phyloP scores from a whole-genome alignment of 2,888 invertebrate genomes.

The Willowsia nigromaculata region DNA sequence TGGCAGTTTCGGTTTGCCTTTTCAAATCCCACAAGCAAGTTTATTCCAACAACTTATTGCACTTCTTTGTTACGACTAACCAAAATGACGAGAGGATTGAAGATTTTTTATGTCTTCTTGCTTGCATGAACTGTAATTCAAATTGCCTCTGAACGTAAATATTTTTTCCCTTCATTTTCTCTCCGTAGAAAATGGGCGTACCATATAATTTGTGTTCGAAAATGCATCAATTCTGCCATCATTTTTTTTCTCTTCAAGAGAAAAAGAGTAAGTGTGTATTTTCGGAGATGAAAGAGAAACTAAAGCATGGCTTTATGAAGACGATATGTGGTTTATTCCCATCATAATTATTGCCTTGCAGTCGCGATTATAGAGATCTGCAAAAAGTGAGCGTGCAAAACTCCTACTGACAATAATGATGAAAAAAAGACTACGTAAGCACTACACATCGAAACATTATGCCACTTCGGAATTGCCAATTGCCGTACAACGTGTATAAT shows the following conservation, averaged over 20 bases:
- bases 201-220: slow-evolving; percentile 55
- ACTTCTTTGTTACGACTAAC: slow-evolving; percentile 4
- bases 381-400: neutral
- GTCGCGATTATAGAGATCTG: neutral
- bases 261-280: neutral
- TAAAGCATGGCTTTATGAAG: neutral
- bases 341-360: neutral
- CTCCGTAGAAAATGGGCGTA: slow-evolving; percentile 8
- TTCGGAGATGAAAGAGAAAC: neutral
- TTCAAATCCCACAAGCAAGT: slow-evolving; percentile 19
- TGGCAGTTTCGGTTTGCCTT: slow-evolving; percentile 4
- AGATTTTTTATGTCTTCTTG: slow-evolving; percentile 31
- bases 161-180: slow-evolving; percentile 16
- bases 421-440: neutral
- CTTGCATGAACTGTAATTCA: slow-evolving; percentile 46
- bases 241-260: neutral
- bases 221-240: slow-evolving; percentile 54
- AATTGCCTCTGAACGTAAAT: slow-evolving; percentile 40
- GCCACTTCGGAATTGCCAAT: neutral
- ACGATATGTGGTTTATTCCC: neutral
- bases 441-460: neutral
- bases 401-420: slow-evolving; percentile 14
- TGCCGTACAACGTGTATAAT: neutral
- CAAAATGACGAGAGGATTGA: neutral
- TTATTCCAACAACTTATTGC: neutral